Conservation (phyloP, 2,888 invertebrate species). For the Lithophane leautieri region DNA sequence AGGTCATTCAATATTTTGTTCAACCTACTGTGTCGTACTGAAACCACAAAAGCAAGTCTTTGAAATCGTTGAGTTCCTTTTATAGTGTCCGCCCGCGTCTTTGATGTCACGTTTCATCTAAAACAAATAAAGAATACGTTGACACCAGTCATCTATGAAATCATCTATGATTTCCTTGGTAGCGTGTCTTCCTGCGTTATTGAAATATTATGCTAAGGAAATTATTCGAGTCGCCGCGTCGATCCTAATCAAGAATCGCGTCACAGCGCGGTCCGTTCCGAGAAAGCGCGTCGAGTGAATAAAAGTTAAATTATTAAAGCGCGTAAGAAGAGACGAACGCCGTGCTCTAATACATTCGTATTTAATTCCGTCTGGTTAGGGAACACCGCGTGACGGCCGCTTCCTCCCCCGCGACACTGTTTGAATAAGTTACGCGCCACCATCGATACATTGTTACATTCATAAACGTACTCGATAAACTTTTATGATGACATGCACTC, state of each 20-base stretch:
- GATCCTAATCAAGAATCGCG: constrained; percentile 83
- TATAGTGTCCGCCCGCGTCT: constrained; percentile 72
- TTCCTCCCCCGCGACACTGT: constrained; percentile 83
- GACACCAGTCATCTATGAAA: constrained; percentile 66
- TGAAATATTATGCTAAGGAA: constrained; percentile 75
- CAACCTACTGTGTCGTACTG: constrained; percentile 71
- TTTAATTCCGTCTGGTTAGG: constrained; percentile 87
- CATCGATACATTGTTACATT: constrained; percentile 70
- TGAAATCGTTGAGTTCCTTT: constrained; percentile 79
- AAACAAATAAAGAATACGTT: constrained; percentile 74
- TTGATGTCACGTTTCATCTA: constrained; percentile 80
- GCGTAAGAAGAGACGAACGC: constrained; percentile 78
- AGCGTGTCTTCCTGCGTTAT: constrained; percentile 73
- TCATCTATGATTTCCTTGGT: constrained; percentile 64
- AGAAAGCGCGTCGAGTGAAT: constrained; percentile 83
- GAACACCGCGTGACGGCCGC: constrained; percentile 81
- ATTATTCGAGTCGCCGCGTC: constrained; percentile 76
- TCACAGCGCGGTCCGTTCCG: constrained; percentile 78
- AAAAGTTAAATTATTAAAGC: constrained; percentile 83
- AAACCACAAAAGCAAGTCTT: constrained; percentile 75
- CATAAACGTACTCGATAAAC: constrained; percentile 64
- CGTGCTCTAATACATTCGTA: constrained; percentile 81
- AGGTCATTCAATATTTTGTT: constrained; percentile 83
- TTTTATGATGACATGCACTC: constrained; percentile 54
- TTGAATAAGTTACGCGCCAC: constrained; percentile 79